Base-by-base conservation (phyloP, 2,113 vertebrate genomes). In the Rhizomys pruinosus region DNA sequence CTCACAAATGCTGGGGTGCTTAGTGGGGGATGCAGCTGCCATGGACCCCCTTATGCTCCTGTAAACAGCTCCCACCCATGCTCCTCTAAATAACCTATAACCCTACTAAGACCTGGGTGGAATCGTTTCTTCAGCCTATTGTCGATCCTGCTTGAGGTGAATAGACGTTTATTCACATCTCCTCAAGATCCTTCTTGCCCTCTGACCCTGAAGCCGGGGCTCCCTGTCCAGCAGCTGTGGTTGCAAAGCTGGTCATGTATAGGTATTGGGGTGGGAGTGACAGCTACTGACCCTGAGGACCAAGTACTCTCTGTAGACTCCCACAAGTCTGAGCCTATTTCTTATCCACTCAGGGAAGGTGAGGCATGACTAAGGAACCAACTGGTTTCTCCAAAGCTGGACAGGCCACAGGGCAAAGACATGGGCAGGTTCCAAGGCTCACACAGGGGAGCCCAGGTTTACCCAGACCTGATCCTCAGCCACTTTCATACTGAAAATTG, bases 401-500 rank as follows among this genome's bases (percentile, higher is more conserved):
- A 37, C 20, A 32, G 44, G 32, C 29, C 66, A 61, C 23, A 20
- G 42, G 55, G 32, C 13, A 84, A 64, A 52, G 9, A 63, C 16
- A 39, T n/a, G 20, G 76, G 20, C 37, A 81, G 76, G 73, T 4
- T 64, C 44, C 9, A 16, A 17, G 17, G 76, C 9, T 91, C 80
- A 57, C 37, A 37, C 15, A 20, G 77, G 66, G 47, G 37, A 76
- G 76, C 0, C 42, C 52, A 15, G 52, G 27, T 25, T 87, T 66
- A 79, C 34, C 59, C 68, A 87, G 25, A 37, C 8, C 17, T 74
- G 23, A 84, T 80, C 63, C 47, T 89, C 85, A 34, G 11, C 79
- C 44, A 84, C 90, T 91, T 79, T 55, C 66, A 77, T 71, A 71
- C 80, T 39, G 61, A 39, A 84, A 95, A 96, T 93, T 87, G 66